A percentile compares a stretch with the other conserved stretches of the same genome.
These are phyloP conservation scores for Chelon auratus DNA, from an alignment of 2,797 vertebrate species.

Conservation along the genomic window DNA sequence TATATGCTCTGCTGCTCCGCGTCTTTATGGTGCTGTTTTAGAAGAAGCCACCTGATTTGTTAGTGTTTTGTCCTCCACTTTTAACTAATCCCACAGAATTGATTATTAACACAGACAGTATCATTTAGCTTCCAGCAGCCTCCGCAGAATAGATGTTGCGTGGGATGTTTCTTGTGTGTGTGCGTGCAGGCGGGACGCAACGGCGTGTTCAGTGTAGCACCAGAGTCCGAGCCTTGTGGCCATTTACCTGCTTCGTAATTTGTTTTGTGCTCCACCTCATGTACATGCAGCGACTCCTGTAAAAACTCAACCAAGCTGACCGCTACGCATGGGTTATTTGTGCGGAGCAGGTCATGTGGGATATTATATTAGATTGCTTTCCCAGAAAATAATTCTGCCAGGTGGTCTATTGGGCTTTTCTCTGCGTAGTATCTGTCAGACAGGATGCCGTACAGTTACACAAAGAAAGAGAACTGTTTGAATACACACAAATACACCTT, in stretches of 20 bases:
- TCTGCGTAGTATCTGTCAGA: constrained; percentile 76
- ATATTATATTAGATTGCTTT: constrained; percentile 87
- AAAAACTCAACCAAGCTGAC: constrained; percentile 73
- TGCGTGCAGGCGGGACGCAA: background rate
- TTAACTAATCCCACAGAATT: constrained; percentile 83
- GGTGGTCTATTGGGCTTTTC: constrained; percentile 75
- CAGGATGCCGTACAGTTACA: constrained; percentile 67
- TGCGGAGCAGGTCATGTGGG: constrained; percentile 76
- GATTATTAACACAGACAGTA: constrained; percentile 72
- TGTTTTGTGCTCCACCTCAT: constrained; percentile 77
- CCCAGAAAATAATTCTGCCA: constrained; percentile 81
- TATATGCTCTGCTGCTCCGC: constrained; percentile 90
- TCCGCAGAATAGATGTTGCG: constrained; percentile 37
- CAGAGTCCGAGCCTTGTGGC: constrained; percentile 62
- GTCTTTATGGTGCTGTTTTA: constrained; percentile 82
- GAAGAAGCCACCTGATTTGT: constrained; percentile 76
- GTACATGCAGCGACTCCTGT: constrained; percentile 77
- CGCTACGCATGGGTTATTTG: constrained; percentile 79
- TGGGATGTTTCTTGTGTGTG: constrained; percentile 45
- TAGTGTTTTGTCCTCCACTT: constrained; percentile 76
- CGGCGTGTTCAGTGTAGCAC: constrained; percentile 35
- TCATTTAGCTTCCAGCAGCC: constrained; percentile 68
- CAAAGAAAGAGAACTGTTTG: constrained; percentile 63
- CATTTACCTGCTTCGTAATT: constrained; percentile 75
- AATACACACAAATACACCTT: constrained; percentile 66